phyloP scores from a whole-genome alignment of 2,797 vertebrate genomes.

The Typhlichthys subterraneus region DNA sequence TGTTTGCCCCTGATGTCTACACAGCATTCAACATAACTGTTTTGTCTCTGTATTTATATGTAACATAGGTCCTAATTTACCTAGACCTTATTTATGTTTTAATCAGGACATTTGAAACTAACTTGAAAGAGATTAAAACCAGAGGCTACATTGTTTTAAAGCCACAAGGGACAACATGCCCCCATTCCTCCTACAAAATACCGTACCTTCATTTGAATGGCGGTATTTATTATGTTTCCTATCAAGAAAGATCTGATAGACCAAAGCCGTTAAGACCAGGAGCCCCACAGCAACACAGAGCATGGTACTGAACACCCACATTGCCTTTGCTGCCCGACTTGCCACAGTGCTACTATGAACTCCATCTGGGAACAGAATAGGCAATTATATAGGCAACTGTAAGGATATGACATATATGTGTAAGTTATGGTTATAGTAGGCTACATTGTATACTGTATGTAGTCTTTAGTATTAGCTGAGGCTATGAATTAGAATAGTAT shows the following conservation, averaged over 20 bases:
- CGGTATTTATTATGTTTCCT: slow-evolving; percentile 35
- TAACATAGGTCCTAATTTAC: too few relatives aligned
- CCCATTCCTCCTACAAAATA: not conserved
- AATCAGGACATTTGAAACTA: too few relatives aligned
- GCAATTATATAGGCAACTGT: not conserved
- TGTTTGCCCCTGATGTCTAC: too few relatives aligned
- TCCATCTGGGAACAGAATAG: slow-evolving; percentile 36
- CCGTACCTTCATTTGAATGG: not conserved
- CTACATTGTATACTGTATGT: not conserved
- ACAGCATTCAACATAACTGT: too few relatives aligned
- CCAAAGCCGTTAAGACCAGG: slow-evolving; percentile 58
- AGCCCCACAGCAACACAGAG: slow-evolving; percentile 63
- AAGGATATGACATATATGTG: too few relatives aligned
- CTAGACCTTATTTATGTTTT: too few relatives aligned
- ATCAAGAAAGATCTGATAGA: slow-evolving; percentile 73
- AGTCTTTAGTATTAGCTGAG: too few relatives aligned
- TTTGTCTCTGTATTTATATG: too few relatives aligned
- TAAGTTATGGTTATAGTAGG: too few relatives aligned
- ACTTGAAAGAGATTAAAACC: too few relatives aligned
- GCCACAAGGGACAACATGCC: not conserved
- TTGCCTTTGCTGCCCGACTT: slow-evolving; percentile 40
- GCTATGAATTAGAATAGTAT: too few relatives aligned
- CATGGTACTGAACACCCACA: slow-evolving; percentile 72
- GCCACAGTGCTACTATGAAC: not conserved
- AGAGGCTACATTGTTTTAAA: too few relatives aligned